Percentiles rank a stretch among this genome's conserved stretches.
Evolutionary conservation across 2,797 vertebrate genomes (phyloP).

Genomic region (Paratrypauchen microcephalus): DNA sequence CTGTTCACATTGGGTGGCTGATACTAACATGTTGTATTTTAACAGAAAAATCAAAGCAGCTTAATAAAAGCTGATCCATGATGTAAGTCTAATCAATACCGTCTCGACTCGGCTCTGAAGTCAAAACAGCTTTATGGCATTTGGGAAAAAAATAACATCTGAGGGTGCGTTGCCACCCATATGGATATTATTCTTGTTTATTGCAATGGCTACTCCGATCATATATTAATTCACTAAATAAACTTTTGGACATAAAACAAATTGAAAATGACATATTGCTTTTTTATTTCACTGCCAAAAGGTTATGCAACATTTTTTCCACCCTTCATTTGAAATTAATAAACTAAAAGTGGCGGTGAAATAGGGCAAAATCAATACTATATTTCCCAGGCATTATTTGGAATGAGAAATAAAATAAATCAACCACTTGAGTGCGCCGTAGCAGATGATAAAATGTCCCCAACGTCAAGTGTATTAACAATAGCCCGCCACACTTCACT

Average conservation of each 20-base stretch:
- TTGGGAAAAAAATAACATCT: conserved; percentile 51
- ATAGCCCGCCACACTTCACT: conserved; percentile 34
- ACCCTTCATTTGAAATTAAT: conserved; percentile 39
- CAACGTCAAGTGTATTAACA: conserved; percentile 47
- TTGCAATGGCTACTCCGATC: conserved; percentile 38
- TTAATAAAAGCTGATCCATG: conserved; percentile 53
- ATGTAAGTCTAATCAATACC: conserved; percentile 65
- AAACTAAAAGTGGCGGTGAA: conserved; percentile 33
- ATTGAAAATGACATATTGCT: conserved; percentile 13
- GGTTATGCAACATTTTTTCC: conserved; percentile 11
- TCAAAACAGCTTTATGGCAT: conserved; percentile 40
- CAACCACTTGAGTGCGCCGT: conserved; percentile 43
- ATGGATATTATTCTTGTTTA: conserved; percentile 47
- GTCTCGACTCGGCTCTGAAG: conserved; percentile 58
- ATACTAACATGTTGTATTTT: conserved; percentile 49
- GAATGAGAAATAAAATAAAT: conserved; percentile 53
- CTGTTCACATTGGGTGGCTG: conserved; percentile 54
- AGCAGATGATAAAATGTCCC: conserved; percentile 60
- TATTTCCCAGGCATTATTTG: conserved; percentile 60
- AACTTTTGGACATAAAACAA: conserved; percentile 26
- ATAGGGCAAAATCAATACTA: conserved; percentile 66
- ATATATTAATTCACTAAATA: conserved; percentile 33
- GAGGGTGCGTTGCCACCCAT: conserved; percentile 37
- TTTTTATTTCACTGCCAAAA: conserved; percentile 18
- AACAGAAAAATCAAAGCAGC: conserved; percentile 53